Conservation (phyloP, 1,140 invertebrate species). For the Triops cancriformis region DNA sequence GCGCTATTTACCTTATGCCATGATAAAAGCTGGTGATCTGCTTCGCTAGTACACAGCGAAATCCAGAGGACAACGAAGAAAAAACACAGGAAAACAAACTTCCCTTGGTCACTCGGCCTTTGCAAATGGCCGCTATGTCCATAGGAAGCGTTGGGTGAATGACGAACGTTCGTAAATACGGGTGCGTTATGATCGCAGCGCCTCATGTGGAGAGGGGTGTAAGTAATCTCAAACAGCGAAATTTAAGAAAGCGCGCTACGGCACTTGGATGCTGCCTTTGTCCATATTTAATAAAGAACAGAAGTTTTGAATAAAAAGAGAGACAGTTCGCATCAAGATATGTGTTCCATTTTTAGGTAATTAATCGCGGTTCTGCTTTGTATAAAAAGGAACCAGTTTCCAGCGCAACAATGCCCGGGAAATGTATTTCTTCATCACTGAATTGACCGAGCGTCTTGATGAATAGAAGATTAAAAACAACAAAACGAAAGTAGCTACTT, state of each 20-base stretch:
- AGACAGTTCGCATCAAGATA: too few species aligned
- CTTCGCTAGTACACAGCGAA: background rate
- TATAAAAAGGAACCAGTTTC: too few species aligned
- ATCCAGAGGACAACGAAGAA: background rate
- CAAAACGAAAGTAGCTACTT: too few species aligned
- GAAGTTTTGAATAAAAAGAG: too few species aligned
- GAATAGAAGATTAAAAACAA: too few species aligned
- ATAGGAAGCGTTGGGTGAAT: background rate
- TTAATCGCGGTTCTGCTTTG: too few species aligned
- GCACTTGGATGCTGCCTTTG: too few species aligned
- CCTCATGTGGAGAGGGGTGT: background rate
- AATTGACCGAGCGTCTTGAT: too few species aligned
- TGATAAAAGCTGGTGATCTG: background rate
- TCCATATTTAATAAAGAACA: too few species aligned
- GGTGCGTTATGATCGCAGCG: background rate
- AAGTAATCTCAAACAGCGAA: background rate
- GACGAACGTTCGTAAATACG: background rate
- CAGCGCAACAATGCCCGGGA: too few species aligned
- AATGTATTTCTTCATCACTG: too few species aligned
- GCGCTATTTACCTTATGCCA: background rate
- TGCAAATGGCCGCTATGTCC: background rate
- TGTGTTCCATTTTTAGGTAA: too few species aligned
- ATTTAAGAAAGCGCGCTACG: background rate
- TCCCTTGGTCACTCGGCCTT: background rate
- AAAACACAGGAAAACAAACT: conserved; percentile 4